Evolutionary conservation across 2,113 vertebrate species (phyloP), one percentile per base, ranked within the genome.

Genomic region (Lagopus leucura): DNA sequence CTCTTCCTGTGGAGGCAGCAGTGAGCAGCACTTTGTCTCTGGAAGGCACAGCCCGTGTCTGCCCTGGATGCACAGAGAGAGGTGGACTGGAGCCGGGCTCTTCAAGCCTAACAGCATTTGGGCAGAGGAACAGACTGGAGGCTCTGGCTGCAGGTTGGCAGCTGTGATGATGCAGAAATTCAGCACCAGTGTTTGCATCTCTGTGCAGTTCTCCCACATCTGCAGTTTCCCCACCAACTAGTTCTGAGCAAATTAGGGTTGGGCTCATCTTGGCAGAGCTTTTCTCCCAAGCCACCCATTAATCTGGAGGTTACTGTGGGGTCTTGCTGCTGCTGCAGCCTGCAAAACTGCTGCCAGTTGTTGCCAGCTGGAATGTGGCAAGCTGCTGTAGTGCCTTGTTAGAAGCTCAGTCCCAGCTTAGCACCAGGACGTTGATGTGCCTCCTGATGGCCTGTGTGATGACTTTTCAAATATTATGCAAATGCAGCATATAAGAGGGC

Each of bases 341-440:
- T 28, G 48, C 52, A 16, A 79, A 79, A 36, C 45, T 73, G 50
- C 72, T 83, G 50, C 48, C 34, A 47, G 43, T 34, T 54, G 4
- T 64, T 61, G 42, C 34, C 14, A 13, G 45, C n/a, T 67, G 30
- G 82, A 34, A 85, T 27, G 27, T 71, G 4, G 27, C 25, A 54
- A 28, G 52, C 52, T 54, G 25, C 25, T 54, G 24, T 8, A 54
- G 8, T 54, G 52, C 52, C 52, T 54, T 30, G 52, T 54, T 30
- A 16, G 89, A 94, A 4, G 78, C 82, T 90, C 57, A 58, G 13
- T 85, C 85, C 61, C 40, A 58, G 66, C 55, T 83, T 75, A 90
- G 70, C 80, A 76, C n/a, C 16, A 4, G n/a, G 15, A 18, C 10
- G 40, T 19, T 38, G 18, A 38, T 32, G 21, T 28, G 15, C 34